Conservation (phyloP, 2,797 vertebrate genomes). For the Microhierax caerulescens region DNA sequence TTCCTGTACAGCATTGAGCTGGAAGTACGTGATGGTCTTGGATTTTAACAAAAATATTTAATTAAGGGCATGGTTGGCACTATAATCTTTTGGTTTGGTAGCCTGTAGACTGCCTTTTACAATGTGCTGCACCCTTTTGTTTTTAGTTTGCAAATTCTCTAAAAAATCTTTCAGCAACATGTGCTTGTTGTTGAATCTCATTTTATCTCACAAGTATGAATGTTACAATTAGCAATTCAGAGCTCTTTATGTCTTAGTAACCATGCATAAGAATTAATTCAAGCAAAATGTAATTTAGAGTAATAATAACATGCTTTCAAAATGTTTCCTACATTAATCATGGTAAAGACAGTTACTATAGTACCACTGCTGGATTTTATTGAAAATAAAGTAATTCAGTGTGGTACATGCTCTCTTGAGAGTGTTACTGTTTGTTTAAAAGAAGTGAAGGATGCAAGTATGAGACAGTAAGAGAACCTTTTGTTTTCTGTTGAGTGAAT, state of each 20-base stretch:
- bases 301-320: constrained; percentile 75
- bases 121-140: neutral
- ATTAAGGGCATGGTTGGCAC: neutral
- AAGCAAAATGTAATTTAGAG: constrained; percentile 77
- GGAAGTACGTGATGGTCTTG: neutral
- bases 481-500: constrained; percentile 47
- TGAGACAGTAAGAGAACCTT: neutral
- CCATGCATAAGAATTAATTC: constrained; percentile 73
- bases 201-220: constrained; percentile 47
- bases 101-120: neutral
- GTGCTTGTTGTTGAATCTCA: constrained; percentile 34
- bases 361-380: constrained; percentile 61
- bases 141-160: constrained; percentile 21
- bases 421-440: constrained; percentile 49
- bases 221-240: constrained; percentile 69
- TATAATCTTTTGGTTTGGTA: neutral
- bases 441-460: neutral
- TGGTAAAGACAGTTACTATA: constrained; percentile 67
- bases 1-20: neutral
- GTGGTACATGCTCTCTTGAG: neutral
- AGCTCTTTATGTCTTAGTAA: constrained; percentile 69
- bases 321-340: constrained; percentile 72
- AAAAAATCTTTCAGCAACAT: constrained; percentile 13
- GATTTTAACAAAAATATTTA: neutral
- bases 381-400: constrained; percentile 44